phyloP scores from a whole-genome alignment of 2,888 invertebrate genomes.

The Brenthis daphne region DNA sequence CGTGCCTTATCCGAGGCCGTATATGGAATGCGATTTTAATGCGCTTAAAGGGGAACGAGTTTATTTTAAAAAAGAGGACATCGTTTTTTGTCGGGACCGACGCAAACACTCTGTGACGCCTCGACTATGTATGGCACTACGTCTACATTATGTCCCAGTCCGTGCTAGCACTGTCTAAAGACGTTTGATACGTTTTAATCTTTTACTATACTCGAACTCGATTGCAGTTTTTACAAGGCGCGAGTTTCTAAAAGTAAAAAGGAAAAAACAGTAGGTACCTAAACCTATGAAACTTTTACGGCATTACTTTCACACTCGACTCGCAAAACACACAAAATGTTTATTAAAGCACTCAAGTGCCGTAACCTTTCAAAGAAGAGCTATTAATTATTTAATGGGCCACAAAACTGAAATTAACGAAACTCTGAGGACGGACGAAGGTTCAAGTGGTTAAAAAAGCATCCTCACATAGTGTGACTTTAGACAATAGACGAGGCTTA shows the following conservation, averaged over 20 bases:
- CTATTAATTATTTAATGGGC: conserved; percentile 60
- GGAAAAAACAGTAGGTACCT: too few species aligned
- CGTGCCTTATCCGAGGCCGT: conserved; percentile 75
- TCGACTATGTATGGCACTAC: conserved; percentile 10
- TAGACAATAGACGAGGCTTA: conserved; percentile 19
- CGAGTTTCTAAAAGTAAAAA: too few species aligned
- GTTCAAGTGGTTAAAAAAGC: conserved; percentile 54
- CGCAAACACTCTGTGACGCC: conserved; percentile 29
- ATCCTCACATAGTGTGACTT: conserved; percentile 31
- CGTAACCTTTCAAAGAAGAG: conserved; percentile 52
- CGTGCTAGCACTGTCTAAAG: not conserved
- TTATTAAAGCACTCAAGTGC: conserved; percentile 30
- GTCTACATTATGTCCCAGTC: not conserved
- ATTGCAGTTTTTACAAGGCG: too few species aligned
- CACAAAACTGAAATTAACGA: conserved; percentile 53
- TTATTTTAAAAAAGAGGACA: conserved; percentile 60
- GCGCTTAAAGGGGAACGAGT: conserved; percentile 65
- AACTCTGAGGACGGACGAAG: conserved; percentile 62
- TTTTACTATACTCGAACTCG: not conserved
- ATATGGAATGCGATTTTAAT: conserved; percentile 75
- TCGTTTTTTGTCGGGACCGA: conserved; percentile 58
- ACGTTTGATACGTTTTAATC: not conserved
- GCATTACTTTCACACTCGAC: conserved; percentile 17
- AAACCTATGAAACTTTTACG: not conserved
- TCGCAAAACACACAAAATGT: conserved; percentile 20